Evolutionary conservation across 2,888 invertebrate genomes (phyloP), one percentile per base, ranked within the genome.

Genomic region (Phortica magna): DNA sequence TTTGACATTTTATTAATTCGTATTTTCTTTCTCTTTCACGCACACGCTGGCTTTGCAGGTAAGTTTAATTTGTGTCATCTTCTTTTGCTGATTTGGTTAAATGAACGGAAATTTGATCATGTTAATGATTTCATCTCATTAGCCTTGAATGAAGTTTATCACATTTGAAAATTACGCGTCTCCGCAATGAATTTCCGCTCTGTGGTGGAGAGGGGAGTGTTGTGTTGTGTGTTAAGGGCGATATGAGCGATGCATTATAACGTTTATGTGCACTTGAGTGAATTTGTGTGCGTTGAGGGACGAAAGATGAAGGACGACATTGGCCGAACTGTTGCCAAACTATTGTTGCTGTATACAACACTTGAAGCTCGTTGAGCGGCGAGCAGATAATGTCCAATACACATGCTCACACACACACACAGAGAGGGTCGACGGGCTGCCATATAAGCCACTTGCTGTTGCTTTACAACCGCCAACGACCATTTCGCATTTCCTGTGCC

Each of bases 151-250:
- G 85, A 84, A 85, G 82, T 83, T 82, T 82, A 85, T 83, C 83
- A 83, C 83, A 85, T 83, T 83, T 82, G 77, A 74, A 75, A 81
- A 84, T 81, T 80, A 75, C 77, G 80, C 77, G 82, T 81, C 76
- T 73, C 78, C 79, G 76, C 42, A 57, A 74, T 43, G n/a, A 72
- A 65, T 71, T 68, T 67, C 77, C 74, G 61, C 43, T 22, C 53
- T 22, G 71, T 5, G 48, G 48, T 7, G 17, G 17, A 31, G 14
- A 7, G 22, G 19, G 39, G 14, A n/a, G 55, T 2, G 14, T 0
- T n/a, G 55, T 43, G 61, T 76, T 59, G 68, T 42, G 68, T 55
- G 65, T 71, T 72, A 71, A 57, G 12, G 31, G 19, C 42, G 7
- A 4, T 31, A 31, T 31, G 31, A 31, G 31, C 42, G 42, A 22